Percentiles rank a stretch among this genome's conserved stretches.
Conservation (phyloP, 2,888 invertebrate genomes). For the Cryptus armator region DNA sequence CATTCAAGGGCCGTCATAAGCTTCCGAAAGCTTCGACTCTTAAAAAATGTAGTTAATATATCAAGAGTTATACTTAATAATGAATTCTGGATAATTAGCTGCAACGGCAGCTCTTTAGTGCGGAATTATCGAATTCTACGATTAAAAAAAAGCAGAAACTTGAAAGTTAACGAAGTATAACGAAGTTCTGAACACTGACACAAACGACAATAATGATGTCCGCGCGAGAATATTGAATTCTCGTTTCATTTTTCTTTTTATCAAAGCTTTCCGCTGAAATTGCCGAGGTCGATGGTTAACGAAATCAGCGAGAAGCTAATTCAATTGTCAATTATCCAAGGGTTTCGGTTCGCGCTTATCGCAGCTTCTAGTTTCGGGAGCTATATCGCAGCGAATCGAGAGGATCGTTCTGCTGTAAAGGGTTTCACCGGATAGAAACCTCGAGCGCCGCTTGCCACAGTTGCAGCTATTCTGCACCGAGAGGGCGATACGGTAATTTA, state of each 20-base stretch:
- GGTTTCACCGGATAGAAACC: constrained; percentile 1
- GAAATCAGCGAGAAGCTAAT: constrained; percentile 45
- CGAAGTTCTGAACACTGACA: not conserved
- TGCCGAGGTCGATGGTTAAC: constrained; percentile 21
- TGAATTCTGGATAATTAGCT: too few relatives aligned
- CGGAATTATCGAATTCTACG: too few relatives aligned
- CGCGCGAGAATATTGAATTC: not conserved
- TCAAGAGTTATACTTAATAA: too few relatives aligned
- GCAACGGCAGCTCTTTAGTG: too few relatives aligned
- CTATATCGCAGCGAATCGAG: not conserved
- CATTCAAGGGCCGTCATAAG: not conserved
- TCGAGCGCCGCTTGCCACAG: not conserved
- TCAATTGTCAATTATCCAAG: constrained; percentile 46
- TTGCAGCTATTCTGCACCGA: not conserved
- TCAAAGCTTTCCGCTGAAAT: constrained; percentile 1
- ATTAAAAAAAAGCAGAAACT: not conserved
- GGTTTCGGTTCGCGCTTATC: constrained; percentile 20
- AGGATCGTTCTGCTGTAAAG: not conserved
- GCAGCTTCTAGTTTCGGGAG: not conserved
- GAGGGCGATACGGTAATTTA: not conserved
- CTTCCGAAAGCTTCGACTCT: not conserved
- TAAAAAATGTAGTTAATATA: too few relatives aligned
- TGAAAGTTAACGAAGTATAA: not conserved
- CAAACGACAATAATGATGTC: not conserved
- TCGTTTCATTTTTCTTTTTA: not conserved